phyloP scores from a whole-genome alignment of 2,888 invertebrate genomes.

The Nomada ruficornis region DNA sequence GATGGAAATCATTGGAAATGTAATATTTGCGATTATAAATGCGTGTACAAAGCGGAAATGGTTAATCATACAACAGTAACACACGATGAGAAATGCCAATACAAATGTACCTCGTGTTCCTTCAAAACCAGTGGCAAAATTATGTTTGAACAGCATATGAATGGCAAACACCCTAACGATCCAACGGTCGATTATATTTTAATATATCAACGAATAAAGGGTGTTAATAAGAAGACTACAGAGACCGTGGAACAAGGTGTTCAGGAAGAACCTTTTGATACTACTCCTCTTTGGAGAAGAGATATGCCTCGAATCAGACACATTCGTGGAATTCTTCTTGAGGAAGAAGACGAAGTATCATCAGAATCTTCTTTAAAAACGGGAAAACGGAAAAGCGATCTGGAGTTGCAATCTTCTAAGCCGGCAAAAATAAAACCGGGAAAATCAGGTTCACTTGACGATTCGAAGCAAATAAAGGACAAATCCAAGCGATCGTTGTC shows the following conservation, averaged over 20 bases:
- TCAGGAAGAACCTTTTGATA: slow-evolving; percentile 84
- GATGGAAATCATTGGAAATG: slow-evolving; percentile 90
- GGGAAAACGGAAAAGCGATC: slow-evolving; percentile 73
- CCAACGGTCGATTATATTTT: slow-evolving; percentile 74
- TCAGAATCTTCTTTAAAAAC: slow-evolving; percentile 58
- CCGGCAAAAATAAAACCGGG: slow-evolving; percentile 69
- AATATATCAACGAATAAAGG: slow-evolving; percentile 86
- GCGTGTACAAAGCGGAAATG: slow-evolving; percentile 87
- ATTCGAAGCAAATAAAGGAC: slow-evolving; percentile 60
- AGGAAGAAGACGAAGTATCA: slow-evolving; percentile 84
- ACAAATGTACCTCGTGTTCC: slow-evolving; percentile 89
- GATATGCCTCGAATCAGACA: slow-evolving; percentile 86
- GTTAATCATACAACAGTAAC: slow-evolving; percentile 86
- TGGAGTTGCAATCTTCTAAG: slow-evolving; percentile 57
- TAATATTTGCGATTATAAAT: slow-evolving; percentile 88
- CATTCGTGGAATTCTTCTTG: slow-evolving; percentile 87
- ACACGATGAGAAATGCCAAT: slow-evolving; percentile 89
- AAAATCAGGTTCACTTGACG: slow-evolving; percentile 72
- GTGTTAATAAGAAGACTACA: slow-evolving; percentile 74
- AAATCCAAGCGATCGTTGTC: slow-evolving; percentile 60
- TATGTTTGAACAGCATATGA: slow-evolving; percentile 87
- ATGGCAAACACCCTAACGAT: slow-evolving; percentile 86
- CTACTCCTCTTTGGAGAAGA: slow-evolving; percentile 87
- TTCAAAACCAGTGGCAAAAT: slow-evolving; percentile 86
- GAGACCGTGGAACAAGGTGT: slow-evolving; percentile 71